Conservation (phyloP, 2,888 invertebrate species). For the Tanytarsus gracilentus region DNA sequence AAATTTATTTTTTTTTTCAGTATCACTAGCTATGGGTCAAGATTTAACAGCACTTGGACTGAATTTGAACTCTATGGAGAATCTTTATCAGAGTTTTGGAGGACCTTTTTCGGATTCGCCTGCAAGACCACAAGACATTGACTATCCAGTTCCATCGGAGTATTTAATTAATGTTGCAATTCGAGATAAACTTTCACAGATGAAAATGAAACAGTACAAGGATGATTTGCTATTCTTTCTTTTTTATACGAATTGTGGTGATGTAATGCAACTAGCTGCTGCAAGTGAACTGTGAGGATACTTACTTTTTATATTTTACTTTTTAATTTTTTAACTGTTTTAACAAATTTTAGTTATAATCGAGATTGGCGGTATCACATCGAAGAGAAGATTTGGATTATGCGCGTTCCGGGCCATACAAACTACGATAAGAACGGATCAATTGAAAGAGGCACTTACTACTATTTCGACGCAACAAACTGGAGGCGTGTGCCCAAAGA, state of each 20-base stretch:
- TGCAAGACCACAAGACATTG: conserved; percentile 96
- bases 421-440: conserved; percentile 90
- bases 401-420: conserved; percentile 90
- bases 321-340: neutral
- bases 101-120: conserved; percentile 98
- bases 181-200: conserved; percentile 88
- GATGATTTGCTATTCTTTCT: conserved; percentile 98
- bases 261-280: conserved; percentile 94
- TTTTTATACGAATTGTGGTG: conserved; percentile 98
- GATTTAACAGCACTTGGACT: conserved; percentile 96
- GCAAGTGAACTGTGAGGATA: conserved; percentile 87
- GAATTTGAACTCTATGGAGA: conserved; percentile 96
- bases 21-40: conserved; percentile 92
- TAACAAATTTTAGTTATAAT: conserved; percentile 61
- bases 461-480: conserved; percentile 97
- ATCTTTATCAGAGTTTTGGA: conserved; percentile 95
- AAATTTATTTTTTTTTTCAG: too few species aligned
- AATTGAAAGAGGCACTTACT: conserved; percentile 98
- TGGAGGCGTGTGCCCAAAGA: conserved; percentile 99
- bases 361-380: conserved; percentile 99
- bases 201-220: conserved; percentile 91
- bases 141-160: conserved; percentile 96
- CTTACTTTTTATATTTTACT: neutral
- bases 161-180: conserved; percentile 96
- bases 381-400: conserved; percentile 98